A percentile compares a stretch with the other conserved stretches of the same genome.
Evolutionary conservation across 2,113 vertebrate genomes (phyloP).

Genomic region (Sturnira hondurensis): DNA sequence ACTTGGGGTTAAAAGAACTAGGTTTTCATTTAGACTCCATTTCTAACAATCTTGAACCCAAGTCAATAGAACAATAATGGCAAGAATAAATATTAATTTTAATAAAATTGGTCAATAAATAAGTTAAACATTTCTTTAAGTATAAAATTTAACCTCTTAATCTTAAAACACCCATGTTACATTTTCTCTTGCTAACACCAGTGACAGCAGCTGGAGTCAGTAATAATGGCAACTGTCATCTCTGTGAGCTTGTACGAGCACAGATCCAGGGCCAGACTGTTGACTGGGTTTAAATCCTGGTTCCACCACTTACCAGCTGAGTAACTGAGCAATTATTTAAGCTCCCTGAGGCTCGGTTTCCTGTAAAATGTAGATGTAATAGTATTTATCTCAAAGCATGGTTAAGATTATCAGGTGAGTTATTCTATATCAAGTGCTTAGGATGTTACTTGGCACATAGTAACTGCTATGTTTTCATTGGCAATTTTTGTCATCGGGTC

Average conservation of each 20-base stretch:
- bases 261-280: not conserved
- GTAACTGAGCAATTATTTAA: constrained; percentile 15
- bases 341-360: not conserved
- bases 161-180: not conserved
- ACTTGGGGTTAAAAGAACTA: not conserved
- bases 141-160: not conserved
- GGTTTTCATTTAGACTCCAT: not conserved
- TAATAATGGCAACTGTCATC: not conserved
- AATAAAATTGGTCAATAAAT: not conserved
- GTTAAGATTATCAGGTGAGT: not conserved
- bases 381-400: not conserved
- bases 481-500: not conserved
- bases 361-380: not conserved
- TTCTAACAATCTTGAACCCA: not conserved
- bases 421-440: not conserved
- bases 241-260: not conserved
- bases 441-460: not conserved
- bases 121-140: not conserved
- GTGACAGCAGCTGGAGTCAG: not conserved
- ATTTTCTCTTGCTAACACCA: not conserved
- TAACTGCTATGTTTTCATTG: not conserved
- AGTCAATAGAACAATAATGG: not conserved
- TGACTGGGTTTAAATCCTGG: not conserved
- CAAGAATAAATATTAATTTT: constrained; percentile 2
- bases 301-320: not conserved